A percentile compares a stretch with the other conserved stretches of the same genome.
Conservation (phyloP, 2,113 vertebrate genomes). For the Miniopterus natalensis region DNA sequence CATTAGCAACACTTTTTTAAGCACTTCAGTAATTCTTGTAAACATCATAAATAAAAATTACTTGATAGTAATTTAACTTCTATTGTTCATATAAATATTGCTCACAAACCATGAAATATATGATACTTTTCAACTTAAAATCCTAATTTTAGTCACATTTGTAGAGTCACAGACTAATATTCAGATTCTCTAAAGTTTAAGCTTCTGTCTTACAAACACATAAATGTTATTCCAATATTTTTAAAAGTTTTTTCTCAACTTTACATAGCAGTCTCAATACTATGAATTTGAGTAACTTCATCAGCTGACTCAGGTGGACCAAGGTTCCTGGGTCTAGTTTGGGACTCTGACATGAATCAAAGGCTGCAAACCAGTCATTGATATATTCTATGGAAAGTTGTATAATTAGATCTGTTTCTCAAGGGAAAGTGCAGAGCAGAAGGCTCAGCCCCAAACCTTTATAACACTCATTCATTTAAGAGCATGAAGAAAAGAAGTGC, state of each 20-base stretch:
- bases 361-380: not conserved
- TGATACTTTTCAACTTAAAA: not conserved
- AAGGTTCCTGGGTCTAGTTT: not conserved
- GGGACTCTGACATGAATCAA: not conserved
- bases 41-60: slow-evolving; percentile 12
- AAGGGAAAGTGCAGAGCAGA: not conserved
- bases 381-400: not conserved
- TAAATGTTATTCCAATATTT: not conserved
- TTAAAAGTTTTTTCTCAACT: not conserved
- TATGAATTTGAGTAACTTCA: not conserved
- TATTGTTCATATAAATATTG: not conserved
- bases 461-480: not conserved
- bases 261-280: not conserved
- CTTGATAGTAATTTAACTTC: not conserved
- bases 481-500: not conserved
- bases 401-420: not conserved
- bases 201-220: not conserved
- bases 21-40: slow-evolving; percentile 4
- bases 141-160: not conserved
- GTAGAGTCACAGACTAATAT: slow-evolving; percentile 20
- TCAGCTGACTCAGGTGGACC: not conserved
- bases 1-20: slow-evolving; percentile 10
- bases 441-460: not conserved
- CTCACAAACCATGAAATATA: not conserved
- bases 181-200: slow-evolving; percentile 15